A percentile compares a stretch with the other conserved stretches of the same genome.
Conservation (phyloP, 2,797 vertebrate genomes). For the Thamnophis elegans region DNA sequence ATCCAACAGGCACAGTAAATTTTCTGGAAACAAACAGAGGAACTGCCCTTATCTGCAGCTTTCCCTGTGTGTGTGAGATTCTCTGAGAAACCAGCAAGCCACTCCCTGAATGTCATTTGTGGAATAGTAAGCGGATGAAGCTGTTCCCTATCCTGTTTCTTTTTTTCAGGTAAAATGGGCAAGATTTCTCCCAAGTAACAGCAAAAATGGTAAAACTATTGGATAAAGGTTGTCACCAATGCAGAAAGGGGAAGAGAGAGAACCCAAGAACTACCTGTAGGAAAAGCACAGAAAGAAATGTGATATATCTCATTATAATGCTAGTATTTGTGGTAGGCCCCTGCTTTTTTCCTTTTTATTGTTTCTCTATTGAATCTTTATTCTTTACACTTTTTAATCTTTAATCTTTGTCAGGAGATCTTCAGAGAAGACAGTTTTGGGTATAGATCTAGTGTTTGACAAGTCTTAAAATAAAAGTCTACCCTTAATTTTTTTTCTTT, state of each 20-base stretch:
- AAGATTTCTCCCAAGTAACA: neutral
- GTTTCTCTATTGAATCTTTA: neutral
- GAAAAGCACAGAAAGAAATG: neutral
- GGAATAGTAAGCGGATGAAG: neutral
- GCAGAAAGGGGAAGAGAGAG: neutral
- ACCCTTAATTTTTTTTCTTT: neutral
- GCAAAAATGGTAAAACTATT: neutral
- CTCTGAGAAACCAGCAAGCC: neutral
- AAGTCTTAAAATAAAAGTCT: neutral
- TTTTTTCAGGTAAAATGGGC: neutral
- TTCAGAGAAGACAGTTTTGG: neutral
- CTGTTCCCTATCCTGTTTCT: neutral
- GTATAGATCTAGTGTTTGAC: neutral
- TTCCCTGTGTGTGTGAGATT: neutral
- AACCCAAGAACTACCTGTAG: neutral
- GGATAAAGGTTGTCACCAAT: neutral
- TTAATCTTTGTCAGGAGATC: neutral
- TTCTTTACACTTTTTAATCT: neutral
- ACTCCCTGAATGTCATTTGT: neutral
- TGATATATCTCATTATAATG: neutral
- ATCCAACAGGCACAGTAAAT: neutral
- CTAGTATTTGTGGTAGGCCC: neutral
- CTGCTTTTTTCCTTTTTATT: neutral
- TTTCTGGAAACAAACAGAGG: neutral
- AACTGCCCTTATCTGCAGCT: neutral